Base-by-base conservation (phyloP, 64 coral and sea anemone species). In the Montipora foliosa region DNA sequence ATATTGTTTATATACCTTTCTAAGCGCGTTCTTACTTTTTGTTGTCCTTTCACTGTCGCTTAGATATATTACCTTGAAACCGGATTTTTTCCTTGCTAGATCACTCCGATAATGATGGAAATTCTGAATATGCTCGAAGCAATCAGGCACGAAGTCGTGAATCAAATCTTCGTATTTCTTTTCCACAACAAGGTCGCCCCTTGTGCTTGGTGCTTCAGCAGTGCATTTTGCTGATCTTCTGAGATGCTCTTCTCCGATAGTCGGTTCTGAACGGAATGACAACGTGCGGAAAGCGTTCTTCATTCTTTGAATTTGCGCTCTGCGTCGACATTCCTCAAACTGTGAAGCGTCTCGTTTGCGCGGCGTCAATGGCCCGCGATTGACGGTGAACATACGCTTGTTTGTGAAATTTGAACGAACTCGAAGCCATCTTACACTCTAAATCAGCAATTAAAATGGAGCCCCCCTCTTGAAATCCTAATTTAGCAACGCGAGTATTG, bases 231-330 rank as follows among this genome's bases (percentile, higher is more conserved):
- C n/a, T 2, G 60, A 10, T 6, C 5, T 83, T 67, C 7, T 24
- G 17, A 58, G 6, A 44, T 67, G 12, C 4, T 67, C 60, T 16
- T 83, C 81, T 4, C 81, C 59, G 6, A 83, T 47, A 5, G 29
- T 83, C 6, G 59, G 59, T 44, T 83, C 81, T 67, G 81, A 83
- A 13, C 81, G 81, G 47, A 83, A 83, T 3, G 81, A 83, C 45
- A 68, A 67, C 12, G 81, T 83, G 12, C 81, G 81, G 17, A 83
- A 83, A 1, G 58, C 59, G 29, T 67, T 29, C 60, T 83, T 66
- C 81, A 83, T 67, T 47, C 44, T 83, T 83, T 67, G 57, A 45
- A 83, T 19, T 13, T 66, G 15, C 58, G 81, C 57, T 61, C 81
- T 67, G 2, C 47, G 81, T 83, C 81, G 44, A 24, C 15, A 47